These are phyloP conservation scores for Drosophila kepulauana DNA, from an alignment of 1,140 invertebrate genomes.

Conservation along the genomic window DNA sequence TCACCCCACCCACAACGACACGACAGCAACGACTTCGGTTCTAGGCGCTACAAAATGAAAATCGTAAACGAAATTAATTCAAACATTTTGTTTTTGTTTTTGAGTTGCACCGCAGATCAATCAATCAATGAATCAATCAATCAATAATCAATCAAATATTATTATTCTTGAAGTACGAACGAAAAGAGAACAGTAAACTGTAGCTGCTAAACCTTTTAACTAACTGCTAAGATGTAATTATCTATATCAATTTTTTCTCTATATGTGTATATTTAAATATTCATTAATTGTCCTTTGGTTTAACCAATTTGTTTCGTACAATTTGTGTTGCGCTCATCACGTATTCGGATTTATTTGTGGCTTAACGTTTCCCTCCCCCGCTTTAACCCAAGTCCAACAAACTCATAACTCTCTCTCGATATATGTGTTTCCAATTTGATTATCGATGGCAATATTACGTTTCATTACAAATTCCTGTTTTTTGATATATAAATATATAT, in stretches of 20 bases:
- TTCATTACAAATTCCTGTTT: background rate
- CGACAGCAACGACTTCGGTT: conserved; percentile 15
- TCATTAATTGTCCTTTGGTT: conserved; percentile 29
- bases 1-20: conserved; percentile 17
- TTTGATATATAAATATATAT: background rate
- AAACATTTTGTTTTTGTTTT: conserved; percentile 9
- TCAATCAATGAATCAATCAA: background rate
- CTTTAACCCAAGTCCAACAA: background rate
- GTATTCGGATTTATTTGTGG: conserved; percentile 21
- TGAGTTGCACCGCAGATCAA: conserved; percentile 10
- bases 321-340: conserved; percentile 17
- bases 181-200: conserved; percentile 45
- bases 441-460: background rate
- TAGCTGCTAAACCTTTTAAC: conserved; percentile 77
- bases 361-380: background rate
- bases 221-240: conserved; percentile 83
- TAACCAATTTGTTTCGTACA: background rate
- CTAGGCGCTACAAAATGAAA: conserved; percentile 15
- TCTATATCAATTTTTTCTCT: conserved; percentile 62
- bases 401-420: background rate
- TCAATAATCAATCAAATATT: conserved; percentile 7
- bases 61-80: background rate
- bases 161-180: conserved; percentile 9
- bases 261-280: conserved; percentile 49
- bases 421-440: background rate